Evolutionary conservation across 2,888 invertebrate genomes (phyloP).

Genomic region (Nomada ferruginata): DNA sequence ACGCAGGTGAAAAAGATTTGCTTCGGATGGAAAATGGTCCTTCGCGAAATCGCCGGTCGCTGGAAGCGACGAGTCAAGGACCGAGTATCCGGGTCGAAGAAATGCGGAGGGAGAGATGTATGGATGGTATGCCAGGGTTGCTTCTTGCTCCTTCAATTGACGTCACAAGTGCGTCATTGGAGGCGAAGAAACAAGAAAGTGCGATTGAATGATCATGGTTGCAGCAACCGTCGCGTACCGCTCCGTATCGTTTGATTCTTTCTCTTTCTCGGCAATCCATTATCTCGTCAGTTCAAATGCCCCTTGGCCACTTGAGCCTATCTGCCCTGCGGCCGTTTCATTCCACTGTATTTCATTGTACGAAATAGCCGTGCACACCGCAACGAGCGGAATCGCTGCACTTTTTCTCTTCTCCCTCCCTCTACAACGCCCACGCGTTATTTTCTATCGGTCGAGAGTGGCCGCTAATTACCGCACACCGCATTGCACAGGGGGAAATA

Average conservation of each 20-base stretch:
- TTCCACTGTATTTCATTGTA: slow-evolving; percentile 57
- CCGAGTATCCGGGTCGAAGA: slow-evolving; percentile 66
- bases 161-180: slow-evolving; percentile 83
- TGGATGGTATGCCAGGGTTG: slow-evolving; percentile 75
- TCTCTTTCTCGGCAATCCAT: slow-evolving; percentile 78
- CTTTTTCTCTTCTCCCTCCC: neutral
- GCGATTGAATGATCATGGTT: slow-evolving; percentile 81
- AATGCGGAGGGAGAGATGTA: slow-evolving; percentile 60
- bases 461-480: neutral
- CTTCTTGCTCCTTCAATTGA: slow-evolving; percentile 81
- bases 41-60: neutral
- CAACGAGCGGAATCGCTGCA: slow-evolving; percentile 20
- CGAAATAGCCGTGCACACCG: slow-evolving; percentile 49
- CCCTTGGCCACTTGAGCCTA: slow-evolving; percentile 79
- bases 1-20: neutral
- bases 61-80: slow-evolving; percentile 35
- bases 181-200: slow-evolving; percentile 82
- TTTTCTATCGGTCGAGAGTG: neutral
- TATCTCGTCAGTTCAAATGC: slow-evolving; percentile 81
- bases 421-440: slow-evolving; percentile 15
- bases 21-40: neutral
- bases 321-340: slow-evolving; percentile 62
- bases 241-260: slow-evolving; percentile 70
- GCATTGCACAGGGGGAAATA: slow-evolving; percentile 1
- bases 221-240: slow-evolving; percentile 54